These are phyloP conservation scores for Chiloscyllium punctatum DNA, from an alignment of 2,797 vertebrate species.

Conservation along the genomic window DNA sequence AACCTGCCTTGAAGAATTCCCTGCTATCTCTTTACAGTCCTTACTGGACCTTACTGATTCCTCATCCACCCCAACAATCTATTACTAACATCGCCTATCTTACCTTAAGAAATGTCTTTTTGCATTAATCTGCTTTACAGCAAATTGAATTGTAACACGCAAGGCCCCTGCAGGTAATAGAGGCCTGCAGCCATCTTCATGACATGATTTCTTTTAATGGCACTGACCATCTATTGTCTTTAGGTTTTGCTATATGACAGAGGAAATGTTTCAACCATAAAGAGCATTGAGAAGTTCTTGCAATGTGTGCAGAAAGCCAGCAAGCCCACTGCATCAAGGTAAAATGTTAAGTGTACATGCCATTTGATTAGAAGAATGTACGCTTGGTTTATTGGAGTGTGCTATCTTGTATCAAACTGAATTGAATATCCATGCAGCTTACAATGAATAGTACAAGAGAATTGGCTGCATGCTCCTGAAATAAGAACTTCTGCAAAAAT, in stretches of 20 bases:
- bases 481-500: neutral
- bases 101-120: neutral
- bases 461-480: neutral
- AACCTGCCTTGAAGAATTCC: neutral
- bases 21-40: neutral
- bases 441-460: neutral
- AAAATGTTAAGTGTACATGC: neutral
- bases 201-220: neutral
- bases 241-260: constrained; percentile 5
- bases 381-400: neutral
- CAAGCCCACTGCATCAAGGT: neutral
- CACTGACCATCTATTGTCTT: neutral
- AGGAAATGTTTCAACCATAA: neutral
- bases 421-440: neutral
- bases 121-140: neutral
- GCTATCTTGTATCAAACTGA: neutral
- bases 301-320: neutral
- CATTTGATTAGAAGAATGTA: neutral
- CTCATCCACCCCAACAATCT: neutral
- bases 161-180: neutral
- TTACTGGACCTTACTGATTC: neutral
- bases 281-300: neutral
- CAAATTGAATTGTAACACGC: neutral
- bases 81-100: neutral
- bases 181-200: neutral